Percentiles rank a stretch among this genome's conserved stretches.
These are phyloP conservation scores for Stomatorhinus ivindoensis DNA, from an alignment of 2,113 vertebrate species.

Conservation along the genomic window DNA sequence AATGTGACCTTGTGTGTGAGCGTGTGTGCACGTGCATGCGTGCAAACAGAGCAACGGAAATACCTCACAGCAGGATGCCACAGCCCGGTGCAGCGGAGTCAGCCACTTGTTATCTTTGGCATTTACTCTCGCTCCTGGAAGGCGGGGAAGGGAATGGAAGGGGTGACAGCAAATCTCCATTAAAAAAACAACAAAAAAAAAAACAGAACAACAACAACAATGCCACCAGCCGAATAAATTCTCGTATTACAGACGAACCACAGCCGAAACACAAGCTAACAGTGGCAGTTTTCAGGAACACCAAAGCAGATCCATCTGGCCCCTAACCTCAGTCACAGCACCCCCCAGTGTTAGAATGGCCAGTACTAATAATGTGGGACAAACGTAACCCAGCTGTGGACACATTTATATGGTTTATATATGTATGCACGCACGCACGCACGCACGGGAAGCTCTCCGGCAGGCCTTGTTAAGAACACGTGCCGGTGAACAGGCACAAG, in stretches of 20 bases:
- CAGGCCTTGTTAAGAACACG: not conserved
- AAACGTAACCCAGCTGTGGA: not conserved
- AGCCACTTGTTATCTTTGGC: conserved; percentile 99
- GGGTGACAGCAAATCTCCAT: not conserved
- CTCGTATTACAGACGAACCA: not conserved
- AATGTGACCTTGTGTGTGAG: not conserved
- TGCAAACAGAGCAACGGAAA: not conserved
- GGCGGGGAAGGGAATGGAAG: conserved; percentile 7
- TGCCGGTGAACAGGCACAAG: conserved; percentile 22
- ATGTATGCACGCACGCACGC: not conserved
- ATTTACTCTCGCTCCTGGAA: conserved; percentile 95
- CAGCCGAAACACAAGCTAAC: not conserved
- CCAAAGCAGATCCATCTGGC: not conserved
- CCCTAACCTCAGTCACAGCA: not conserved
- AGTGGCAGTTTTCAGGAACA: not conserved
- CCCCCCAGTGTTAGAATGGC: not conserved
- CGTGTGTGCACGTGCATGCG: not conserved
- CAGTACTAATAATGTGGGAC: not conserved
- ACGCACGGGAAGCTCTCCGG: not conserved
- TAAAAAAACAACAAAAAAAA: not conserved
- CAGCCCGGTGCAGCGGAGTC: conserved; percentile 95
- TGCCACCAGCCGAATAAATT: not conserved
- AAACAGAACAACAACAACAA: not conserved
- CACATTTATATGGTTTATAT: not conserved
- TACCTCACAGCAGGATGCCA: conserved; percentile 98